Evolutionary conservation across 2,888 invertebrate genomes (phyloP), one percentile per base, ranked within the genome.

Genomic region (Hirudinaria manillensis): DNA sequence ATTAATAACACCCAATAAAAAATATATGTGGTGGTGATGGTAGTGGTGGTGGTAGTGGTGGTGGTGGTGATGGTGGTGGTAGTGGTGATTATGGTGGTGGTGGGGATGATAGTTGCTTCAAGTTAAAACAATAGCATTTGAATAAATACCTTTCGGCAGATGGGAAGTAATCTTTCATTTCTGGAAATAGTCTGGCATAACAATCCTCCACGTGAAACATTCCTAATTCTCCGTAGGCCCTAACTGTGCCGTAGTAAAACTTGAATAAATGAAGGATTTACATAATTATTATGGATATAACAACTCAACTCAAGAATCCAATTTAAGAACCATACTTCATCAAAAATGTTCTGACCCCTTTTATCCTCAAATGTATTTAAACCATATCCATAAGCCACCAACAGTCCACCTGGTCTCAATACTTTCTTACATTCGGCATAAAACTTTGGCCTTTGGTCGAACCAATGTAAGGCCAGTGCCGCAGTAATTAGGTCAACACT

Each of bases 401-500:
- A 77, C 24, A 85, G 83, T 0, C 87, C 87, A 70, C 84, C 83
- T 19, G 83, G 84, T 32, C 81, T 81, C 24, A 87, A 80, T n/a
- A 87, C 81, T 53, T 87, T 80, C 72, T 81, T 81, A 0, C 82
- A 85, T 80, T 87, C 87, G 2, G 79, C 71, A 78, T 84, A 87
- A 77, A 88, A 87, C 76, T 80, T 81, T 3, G 83, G 82, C 53
- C 83, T 71, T 75, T 87, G 83, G n/a, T 24, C 68, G 77, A 87
- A 83, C 87, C 87, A 87, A 78, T 88, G 88, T 70, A 85, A 80
- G 13, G 86, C 85, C 10, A n/a, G 13, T 36, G 4, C 27, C 2
- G 84, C 82, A 3, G 86, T 87, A 2, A 87, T 80, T 56, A 87
- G 80, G 56, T 77, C 77, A 32, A 77, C 70, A 53, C 38, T 38